Evolutionary conservation across 2,888 invertebrate genomes (phyloP), one percentile per base, ranked within the genome.

Genomic region (Sacculina carcini): DNA sequence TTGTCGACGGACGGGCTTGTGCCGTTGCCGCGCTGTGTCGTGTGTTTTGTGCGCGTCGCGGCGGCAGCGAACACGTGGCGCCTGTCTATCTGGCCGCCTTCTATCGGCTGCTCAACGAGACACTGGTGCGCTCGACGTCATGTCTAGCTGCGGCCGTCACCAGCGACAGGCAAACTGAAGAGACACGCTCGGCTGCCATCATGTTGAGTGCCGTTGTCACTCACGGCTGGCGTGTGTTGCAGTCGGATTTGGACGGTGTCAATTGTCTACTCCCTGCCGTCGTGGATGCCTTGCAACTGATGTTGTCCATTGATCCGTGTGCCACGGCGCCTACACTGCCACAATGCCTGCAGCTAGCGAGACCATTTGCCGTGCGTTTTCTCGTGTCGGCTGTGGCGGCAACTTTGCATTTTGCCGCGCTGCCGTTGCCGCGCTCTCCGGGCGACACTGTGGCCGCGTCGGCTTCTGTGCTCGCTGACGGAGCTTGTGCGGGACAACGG

Each of bases 1-100:
- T 68, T 57, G 68, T 73, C 58, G 67, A 68, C 63, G 81, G 96
- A 2, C 75, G 86, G 53, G 94, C 96, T 0, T 89, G 90, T 67
- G 94, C 96, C 0, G 73, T 94, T 60, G 96, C 92, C 23, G 80
- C 94, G 3, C 68, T 98, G 23, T 96, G 96, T 65, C 75, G 92
- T 60, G 87, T 96, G 62, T 81, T 98, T 64, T 92, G 89, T 65
- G 80, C 92, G 0, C 90, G 90, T 67, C 87, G 86, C 66, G n/a
- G n/a, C n/a, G 86, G 89, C 1, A 83, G 84, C 38, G 92, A 92
- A 69, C 80, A 82, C 62, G 86, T 98, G 59, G 70, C 86, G 51
- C 85, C 90, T 1, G 82, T 69, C 2, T 96, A 96, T 69, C 71
- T 92, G 60, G 86, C 92, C 10, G 73, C 94, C 48, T 89, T 92